Percentiles rank a stretch among this genome's conserved stretches.
These are phyloP conservation scores for Athene cunicularia DNA, from an alignment of 2,113 vertebrate genomes.

Conservation along the genomic window DNA sequence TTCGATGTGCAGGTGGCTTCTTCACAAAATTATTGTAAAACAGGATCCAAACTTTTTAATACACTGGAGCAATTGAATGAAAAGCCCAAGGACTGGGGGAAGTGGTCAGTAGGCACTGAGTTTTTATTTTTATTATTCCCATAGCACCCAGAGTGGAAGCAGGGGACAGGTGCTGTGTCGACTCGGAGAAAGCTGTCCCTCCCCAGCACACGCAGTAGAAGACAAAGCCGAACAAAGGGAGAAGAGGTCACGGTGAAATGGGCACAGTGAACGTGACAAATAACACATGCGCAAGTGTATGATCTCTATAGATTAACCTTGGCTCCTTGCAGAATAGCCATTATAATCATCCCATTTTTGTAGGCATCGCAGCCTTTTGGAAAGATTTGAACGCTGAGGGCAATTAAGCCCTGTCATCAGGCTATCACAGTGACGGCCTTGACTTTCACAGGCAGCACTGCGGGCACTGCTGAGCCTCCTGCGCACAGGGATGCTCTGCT, in stretches of 20 bases:
- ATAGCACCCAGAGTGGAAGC: background rate
- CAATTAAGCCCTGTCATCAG: background rate
- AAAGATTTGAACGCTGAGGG: background rate
- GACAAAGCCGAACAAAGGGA: background rate
- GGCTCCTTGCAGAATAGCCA: background rate
- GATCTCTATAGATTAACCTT: background rate
- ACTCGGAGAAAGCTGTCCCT: background rate
- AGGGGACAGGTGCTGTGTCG: background rate
- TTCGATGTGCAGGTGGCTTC: fast-evolving
- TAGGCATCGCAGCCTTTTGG: background rate
- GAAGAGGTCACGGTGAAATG: background rate
- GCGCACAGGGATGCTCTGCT: background rate
- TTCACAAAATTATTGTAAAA: background rate
- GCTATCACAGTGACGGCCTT: background rate
- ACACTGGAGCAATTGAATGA: background rate
- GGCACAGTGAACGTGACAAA: fast-evolving
- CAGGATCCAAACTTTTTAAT: background rate
- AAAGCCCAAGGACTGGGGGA: background rate
- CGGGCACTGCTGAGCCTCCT: background rate
- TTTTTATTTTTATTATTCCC: background rate
- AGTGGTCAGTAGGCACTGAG: background rate
- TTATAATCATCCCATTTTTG: background rate
- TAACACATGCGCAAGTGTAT: fast-evolving
- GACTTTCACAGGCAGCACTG: background rate
- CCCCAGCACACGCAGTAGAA: fast-evolving